Evolutionary conservation across 2,888 invertebrate species (phyloP).

Genomic region (Orchesella flavescens): DNA sequence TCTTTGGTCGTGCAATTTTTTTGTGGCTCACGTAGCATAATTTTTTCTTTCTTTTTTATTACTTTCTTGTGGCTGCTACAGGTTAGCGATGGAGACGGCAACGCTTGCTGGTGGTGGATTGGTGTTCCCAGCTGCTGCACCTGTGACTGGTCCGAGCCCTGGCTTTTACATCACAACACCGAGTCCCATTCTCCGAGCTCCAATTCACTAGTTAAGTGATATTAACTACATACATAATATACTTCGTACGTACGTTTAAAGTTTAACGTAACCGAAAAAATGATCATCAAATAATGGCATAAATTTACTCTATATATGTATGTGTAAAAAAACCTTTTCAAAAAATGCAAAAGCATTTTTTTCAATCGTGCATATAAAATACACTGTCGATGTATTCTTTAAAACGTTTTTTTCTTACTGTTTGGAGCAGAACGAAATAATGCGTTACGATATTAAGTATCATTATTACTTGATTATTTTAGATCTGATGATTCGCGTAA

Average conservation of each 20-base stretch:
- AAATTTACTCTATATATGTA: no score
- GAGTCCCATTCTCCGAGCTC: constrained; percentile 72
- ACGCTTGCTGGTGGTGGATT: constrained; percentile 80
- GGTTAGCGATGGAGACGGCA: constrained; percentile 96
- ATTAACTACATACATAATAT: constrained; percentile 48
- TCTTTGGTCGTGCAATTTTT: not conserved
- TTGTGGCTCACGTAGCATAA: not conserved
- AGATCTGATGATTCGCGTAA: not conserved
- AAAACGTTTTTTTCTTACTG: not conserved
- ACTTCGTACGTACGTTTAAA: not conserved
- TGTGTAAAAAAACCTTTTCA: no score
- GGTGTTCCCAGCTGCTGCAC: constrained; percentile 71
- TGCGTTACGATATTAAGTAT: not conserved
- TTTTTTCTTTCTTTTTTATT: constrained; percentile 39
- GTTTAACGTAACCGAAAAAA: not conserved
- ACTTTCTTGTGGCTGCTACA: constrained; percentile 74
- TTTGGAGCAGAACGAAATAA: not conserved
- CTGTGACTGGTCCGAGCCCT: constrained; percentile 71
- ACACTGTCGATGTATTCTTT: not conserved
- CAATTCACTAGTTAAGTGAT: constrained; percentile 71
- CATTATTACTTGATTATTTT: not conserved
- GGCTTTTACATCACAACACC: constrained; percentile 72
- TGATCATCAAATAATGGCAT: no score
- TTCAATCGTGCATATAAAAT: not conserved
- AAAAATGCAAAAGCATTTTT: no score